phyloP scores from a whole-genome alignment of 1,140 invertebrate genomes.

The Archivesica marissinica region DNA sequence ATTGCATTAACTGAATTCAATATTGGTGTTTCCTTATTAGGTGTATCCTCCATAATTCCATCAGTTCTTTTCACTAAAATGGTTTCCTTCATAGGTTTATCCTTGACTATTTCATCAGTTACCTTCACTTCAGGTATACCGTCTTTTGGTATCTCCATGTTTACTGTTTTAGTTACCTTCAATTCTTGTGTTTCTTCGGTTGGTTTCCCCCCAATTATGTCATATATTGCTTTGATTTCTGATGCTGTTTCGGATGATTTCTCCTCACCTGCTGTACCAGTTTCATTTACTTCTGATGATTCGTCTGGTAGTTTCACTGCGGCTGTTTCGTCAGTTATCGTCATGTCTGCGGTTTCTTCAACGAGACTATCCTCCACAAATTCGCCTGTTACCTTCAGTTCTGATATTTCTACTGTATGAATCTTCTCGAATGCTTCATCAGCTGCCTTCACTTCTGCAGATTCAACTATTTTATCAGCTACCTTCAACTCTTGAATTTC shows the following conservation, averaged over 20 bases:
- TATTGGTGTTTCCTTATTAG: neutral
- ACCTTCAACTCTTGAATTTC: neutral
- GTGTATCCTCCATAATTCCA: neutral
- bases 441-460: neutral
- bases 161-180: neutral
- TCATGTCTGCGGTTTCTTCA: neutral
- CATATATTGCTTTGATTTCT: neutral
- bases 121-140: neutral
- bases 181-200: neutral
- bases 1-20: neutral
- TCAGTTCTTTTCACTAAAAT: neutral
- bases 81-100: neutral
- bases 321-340: neutral
- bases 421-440: neutral
- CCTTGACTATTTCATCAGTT: neutral
- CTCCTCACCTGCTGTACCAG: neutral
- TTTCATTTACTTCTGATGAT: neutral
- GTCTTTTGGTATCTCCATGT: neutral
- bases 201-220: neutral
- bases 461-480: neutral
- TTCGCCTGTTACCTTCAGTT: neutral
- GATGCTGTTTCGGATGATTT: neutral
- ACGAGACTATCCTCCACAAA: neutral
- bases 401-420: neutral
- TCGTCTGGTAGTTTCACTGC: neutral